Evolutionary conservation across 2,113 vertebrate genomes (phyloP).

Genomic region (Sminthopsis crassicaudata): DNA sequence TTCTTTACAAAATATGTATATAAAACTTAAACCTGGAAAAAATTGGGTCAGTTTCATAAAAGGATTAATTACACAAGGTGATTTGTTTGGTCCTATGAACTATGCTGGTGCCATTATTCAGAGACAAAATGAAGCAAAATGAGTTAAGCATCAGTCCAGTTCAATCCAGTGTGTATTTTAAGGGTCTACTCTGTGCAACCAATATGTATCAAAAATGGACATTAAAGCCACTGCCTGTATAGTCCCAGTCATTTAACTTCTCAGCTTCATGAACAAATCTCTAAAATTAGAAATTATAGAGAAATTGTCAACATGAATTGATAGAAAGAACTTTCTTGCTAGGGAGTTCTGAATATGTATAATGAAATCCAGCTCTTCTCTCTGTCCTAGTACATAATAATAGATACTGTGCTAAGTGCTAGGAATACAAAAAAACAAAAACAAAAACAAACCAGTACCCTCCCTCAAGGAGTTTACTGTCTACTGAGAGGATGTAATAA

Average conservation of each 20-base stretch:
- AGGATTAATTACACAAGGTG: conserved; percentile 29
- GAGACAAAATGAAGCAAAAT: conserved; percentile 33
- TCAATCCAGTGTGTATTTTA: background rate
- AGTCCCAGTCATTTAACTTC: background rate
- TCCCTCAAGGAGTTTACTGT: background rate
- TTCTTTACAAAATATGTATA: conserved; percentile 54
- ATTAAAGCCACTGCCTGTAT: background rate
- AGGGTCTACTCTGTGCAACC: background rate
- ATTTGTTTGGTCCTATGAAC: conserved; percentile 24
- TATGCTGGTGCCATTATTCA: background rate
- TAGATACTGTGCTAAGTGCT: background rate
- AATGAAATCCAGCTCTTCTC: background rate
- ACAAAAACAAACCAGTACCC: too few relatives aligned
- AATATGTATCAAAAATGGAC: background rate
- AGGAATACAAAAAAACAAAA: background rate
- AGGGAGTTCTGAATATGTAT: background rate
- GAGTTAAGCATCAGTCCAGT: background rate
- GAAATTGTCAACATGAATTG: background rate
- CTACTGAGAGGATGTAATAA: background rate
- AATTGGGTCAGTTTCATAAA: conserved; percentile 27
- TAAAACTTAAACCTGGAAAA: conserved; percentile 22
- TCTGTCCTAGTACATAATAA: background rate
- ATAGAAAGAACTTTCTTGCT: background rate
- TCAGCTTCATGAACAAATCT: background rate
- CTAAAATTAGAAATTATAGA: background rate